Conservation (phyloP, 2,888 invertebrate genomes). For the Diplolepis rosae region DNA sequence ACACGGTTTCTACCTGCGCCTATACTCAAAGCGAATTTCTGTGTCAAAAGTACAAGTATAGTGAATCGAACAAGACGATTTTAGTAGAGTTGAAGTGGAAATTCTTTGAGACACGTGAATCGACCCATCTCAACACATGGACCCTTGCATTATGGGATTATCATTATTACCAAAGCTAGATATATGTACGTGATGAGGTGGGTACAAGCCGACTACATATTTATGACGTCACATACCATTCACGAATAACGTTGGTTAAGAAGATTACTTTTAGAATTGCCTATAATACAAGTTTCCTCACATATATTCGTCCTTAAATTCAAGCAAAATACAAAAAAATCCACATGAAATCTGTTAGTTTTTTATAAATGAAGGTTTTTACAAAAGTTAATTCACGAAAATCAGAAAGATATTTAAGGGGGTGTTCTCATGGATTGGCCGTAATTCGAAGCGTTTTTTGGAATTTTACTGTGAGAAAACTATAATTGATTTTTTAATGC, state of each 20-base stretch:
- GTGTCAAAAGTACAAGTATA: slow-evolving; percentile 25
- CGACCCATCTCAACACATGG: slow-evolving; percentile 45
- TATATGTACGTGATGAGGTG: slow-evolving; percentile 48
- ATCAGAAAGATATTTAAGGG: too few relatives aligned
- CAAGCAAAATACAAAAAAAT: not conserved
- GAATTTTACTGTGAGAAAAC: too few relatives aligned
- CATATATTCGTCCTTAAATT: slow-evolving; percentile 41
- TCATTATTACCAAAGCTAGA: slow-evolving; percentile 53
- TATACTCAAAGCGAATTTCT: slow-evolving; percentile 26
- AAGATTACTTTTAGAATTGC: slow-evolving; percentile 53
- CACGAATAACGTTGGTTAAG: slow-evolving; percentile 50
- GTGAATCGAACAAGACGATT: slow-evolving; percentile 51
- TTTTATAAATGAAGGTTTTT: not conserved
- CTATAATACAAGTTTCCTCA: slow-evolving; percentile 39
- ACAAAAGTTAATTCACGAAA: too few relatives aligned
- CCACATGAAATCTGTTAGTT: not conserved
- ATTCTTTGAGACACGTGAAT: slow-evolving; percentile 49
- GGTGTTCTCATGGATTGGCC: too few relatives aligned
- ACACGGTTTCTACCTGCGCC: slow-evolving; percentile 19
- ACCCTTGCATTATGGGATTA: slow-evolving; percentile 56
- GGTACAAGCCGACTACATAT: slow-evolving; percentile 23
- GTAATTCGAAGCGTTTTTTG: too few relatives aligned
- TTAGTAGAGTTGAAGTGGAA: slow-evolving; percentile 47
- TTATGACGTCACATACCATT: slow-evolving; percentile 39
- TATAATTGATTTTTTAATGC: too few relatives aligned